Percentiles rank a stretch among this genome's conserved stretches.
Conservation (phyloP, 2,113 vertebrate genomes). For the Naja naja region DNA sequence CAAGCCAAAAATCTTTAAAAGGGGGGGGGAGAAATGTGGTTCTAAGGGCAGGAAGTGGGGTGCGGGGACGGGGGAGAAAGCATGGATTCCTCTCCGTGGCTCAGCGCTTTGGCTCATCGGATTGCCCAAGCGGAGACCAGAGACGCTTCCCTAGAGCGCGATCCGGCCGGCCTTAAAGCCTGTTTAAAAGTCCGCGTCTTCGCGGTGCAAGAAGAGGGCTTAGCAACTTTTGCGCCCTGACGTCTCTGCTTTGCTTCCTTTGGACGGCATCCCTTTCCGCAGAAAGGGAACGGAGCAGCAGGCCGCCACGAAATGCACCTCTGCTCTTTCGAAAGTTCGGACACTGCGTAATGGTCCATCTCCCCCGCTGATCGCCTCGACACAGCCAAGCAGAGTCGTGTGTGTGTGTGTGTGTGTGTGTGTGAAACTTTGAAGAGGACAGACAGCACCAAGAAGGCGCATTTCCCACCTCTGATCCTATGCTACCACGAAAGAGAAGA, state of each 20-base stretch:
- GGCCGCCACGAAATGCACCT: neutral
- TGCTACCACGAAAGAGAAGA: neutral
- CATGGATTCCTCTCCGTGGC: neutral
- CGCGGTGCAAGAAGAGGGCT: neutral
- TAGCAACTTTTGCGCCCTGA: neutral
- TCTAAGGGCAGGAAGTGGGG: neutral
- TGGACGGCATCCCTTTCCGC: neutral
- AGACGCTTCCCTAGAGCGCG: neutral
- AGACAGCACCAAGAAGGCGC: neutral
- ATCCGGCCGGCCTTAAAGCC: neutral
- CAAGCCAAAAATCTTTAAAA: slow-evolving; percentile 30
- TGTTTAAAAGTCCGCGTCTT: neutral
- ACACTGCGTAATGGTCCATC: neutral
- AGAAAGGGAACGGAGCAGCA: neutral
- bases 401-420: too few species aligned
- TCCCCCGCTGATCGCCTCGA: neutral
- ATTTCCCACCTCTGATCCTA: neutral
- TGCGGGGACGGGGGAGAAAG: neutral
- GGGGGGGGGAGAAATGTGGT: neutral
- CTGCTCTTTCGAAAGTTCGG: neutral
- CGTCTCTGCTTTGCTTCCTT: neutral
- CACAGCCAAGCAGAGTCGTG: neutral
- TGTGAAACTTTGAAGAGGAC: neutral
- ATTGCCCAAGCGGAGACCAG: neutral
- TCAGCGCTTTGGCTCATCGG: neutral